Percentiles rank a stretch among this genome's conserved stretches.
phyloP scores from a whole-genome alignment of 2,113 vertebrate species.

The Periophthalmodon schlosseri region DNA sequence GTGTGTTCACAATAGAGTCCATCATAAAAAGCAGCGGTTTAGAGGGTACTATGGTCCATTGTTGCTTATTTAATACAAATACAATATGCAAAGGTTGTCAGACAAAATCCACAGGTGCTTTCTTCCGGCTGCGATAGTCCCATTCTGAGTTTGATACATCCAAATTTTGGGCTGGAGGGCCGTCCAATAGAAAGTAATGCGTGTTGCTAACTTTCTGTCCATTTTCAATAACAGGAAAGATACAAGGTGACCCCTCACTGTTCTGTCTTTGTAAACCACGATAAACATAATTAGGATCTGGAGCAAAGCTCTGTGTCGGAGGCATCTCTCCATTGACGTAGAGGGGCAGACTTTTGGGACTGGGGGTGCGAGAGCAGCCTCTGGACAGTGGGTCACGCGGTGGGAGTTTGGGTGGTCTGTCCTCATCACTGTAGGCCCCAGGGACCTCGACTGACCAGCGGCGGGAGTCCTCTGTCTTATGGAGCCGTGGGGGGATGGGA shows the following conservation, averaged over 20 bases:
- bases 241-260: conserved; percentile 93
- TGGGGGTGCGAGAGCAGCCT: conserved; percentile 86
- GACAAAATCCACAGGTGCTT: conserved; percentile 66
- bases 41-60: conserved; percentile 43
- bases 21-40: conserved; percentile 66
- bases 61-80: conserved; percentile 40
- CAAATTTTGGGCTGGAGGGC: conserved; percentile 28
- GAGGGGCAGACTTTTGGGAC: conserved; percentile 90
- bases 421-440: conserved; percentile 88
- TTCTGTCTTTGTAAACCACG: conserved; percentile 90
- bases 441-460: conserved; percentile 96
- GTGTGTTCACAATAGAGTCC: conserved; percentile 63
- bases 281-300: conserved; percentile 92
- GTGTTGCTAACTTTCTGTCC: conserved; percentile 90
- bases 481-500: conserved; percentile 88
- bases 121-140: conserved; percentile 58
- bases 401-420: conserved; percentile 91
- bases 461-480: conserved; percentile 83
- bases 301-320: conserved; percentile 95
- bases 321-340: conserved; percentile 97
- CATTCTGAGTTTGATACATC: conserved; percentile 59
- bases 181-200: conserved; percentile 88
- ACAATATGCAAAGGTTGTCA: conserved; percentile 40
- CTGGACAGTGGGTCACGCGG: conserved; percentile 87
- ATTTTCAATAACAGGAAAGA: conserved; percentile 92